Base-by-base conservation (phyloP, 2,797 vertebrate species). In the Leuciscus waleckii region DNA sequence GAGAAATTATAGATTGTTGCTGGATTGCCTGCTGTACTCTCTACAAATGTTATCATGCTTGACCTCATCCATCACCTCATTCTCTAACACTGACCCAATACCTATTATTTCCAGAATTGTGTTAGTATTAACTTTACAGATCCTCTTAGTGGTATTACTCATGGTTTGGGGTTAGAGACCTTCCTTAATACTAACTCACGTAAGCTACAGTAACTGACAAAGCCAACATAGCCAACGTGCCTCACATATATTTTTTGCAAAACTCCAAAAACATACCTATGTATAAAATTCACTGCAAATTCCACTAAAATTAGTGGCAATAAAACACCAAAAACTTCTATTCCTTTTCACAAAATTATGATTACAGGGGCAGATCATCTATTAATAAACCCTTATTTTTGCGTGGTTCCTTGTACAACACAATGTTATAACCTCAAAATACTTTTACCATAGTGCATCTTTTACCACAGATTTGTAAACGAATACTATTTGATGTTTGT, bases 81-180 rank as follows among this genome's bases (percentile, higher is more conserved):
- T 76, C 32, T 67, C 41, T 37, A 73, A 73, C 54, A 73, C 14
- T 43, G n/a, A 61, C 37, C 51, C 21, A 21, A 51, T 80, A 35
- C 29, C 61, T 39, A 54, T 83, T 77, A 54, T 77, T 56, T 83
- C 17, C 46, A 56, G 23, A 54, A 41, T 54, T 67, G n/a, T 63
- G 26, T 56, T 39, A 39, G 56, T 16, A 71, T 35, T 58, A 63
- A 56, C 65, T 37, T 41, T 17, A 63, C 56, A 43, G 29, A 26
- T 56, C 56, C 58, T 81, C 70, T 74, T 65, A 49, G 39, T n/a
- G 26, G 56, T 74, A 61, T 68, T 68, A 80, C 11, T 11, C 78
- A 49, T 51, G 43, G 23, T 67, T 79, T 65, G 70, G 49, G 16
- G 35, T 13, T 2, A 70, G 2, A 81, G 23, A 26, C 35, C 23